Base-by-base conservation (phyloP, 2,888 invertebrate species). In the Rhyacophila evoluta region DNA sequence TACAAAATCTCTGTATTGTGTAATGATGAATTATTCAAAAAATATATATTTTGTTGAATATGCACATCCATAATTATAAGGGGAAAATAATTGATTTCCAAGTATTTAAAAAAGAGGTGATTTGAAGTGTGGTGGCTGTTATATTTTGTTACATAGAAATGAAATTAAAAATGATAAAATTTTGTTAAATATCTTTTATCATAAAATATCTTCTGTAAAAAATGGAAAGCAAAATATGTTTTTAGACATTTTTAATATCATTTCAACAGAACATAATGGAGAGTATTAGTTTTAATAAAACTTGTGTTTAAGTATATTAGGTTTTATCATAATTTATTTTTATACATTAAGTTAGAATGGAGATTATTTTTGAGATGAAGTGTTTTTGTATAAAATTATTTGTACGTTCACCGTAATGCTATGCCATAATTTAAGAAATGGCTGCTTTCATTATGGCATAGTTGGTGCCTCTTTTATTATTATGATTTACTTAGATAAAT, bases 401-500 rank as follows among this genome's bases (percentile, higher is more conserved):
- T 19, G 55, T 55, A 25, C 10, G 15, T 19, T 55, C 10, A 33
- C 29, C 29, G 6, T 8, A 19, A 55, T 55, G 10, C 55, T 25
- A 55, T 55, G 55, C 55, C 19, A 55, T 55, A 25, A 19, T 55
- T 55, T 55, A 55, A 55, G 55, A 55, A 55, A 55, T 55, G 55
- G 55, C 55, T 55, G 55, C 55, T 55, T 55, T 25, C 10, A 25
- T 4, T 55, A 55, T 55, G 55, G 55, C 55, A 55, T 55, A 25
- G 55, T 15, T 55, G 19, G 55, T n/a, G n/a, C n/a, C n/a, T n/a
- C n/a, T 15, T 55, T 19, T 55, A 55, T 55, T 25, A 55, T 19
- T 55, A 25, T 55, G 5, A 10, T 55, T 55, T 19, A 19, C 55
- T 55, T 55, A 19, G 55, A 19, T 19, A 55, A 55, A 55, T 55